Evolutionary conservation across 1,140 invertebrate species (phyloP).

Genomic region (Temnothorax longispinosus): DNA sequence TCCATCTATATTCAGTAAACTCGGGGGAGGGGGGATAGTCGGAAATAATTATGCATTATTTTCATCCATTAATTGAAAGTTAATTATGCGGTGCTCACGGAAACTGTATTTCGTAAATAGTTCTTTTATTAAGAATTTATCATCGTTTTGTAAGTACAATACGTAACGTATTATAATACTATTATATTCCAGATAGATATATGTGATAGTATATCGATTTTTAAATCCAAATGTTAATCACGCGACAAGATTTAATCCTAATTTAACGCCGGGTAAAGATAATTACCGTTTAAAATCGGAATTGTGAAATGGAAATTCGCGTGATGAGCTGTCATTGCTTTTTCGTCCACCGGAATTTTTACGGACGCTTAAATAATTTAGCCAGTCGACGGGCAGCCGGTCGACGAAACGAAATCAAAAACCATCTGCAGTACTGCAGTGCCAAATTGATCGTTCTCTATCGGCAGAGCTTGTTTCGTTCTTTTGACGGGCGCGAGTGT

Average conservation of each 20-base stretch:
- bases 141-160: not conserved
- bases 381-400: conserved; percentile 26
- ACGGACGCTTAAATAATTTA: conserved; percentile 62
- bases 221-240: not conserved
- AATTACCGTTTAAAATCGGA: not conserved
- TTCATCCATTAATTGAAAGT: conserved; percentile 1
- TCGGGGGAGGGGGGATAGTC: not conserved
- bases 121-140: not conserved
- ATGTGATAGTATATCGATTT: not conserved
- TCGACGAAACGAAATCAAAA: conserved; percentile 65
- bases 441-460: conserved; percentile 66
- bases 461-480: conserved; percentile 63
- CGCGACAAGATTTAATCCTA: not conserved
- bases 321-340: not conserved
- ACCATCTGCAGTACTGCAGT: conserved; percentile 29
- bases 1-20: not conserved
- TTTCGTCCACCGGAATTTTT: conserved; percentile 48
- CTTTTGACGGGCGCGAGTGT: conserved; percentile 37
- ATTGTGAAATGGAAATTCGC: conserved; percentile 1
- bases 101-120: not conserved
- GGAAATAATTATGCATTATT: conserved; percentile 17
- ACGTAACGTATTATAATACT: too few relatives aligned
- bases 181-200: not conserved
- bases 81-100: not conserved
- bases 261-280: not conserved